Percentiles rank a stretch among this genome's conserved stretches.
Evolutionary conservation across 1,140 invertebrate genomes (phyloP).

Genomic region (Cyphomyrmex costatus): DNA sequence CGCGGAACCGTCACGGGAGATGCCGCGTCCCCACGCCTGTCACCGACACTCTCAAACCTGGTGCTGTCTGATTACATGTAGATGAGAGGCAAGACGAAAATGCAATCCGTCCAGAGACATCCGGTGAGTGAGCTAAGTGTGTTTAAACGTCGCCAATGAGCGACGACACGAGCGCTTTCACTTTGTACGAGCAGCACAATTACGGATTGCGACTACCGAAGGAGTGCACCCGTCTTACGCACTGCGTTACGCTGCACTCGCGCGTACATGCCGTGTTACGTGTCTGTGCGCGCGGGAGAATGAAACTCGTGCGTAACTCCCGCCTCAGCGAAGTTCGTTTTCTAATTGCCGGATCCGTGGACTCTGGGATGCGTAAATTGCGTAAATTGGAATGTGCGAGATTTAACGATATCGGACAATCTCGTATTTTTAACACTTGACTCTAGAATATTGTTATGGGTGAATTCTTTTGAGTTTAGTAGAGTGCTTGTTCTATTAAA

Average conservation of each 20-base stretch:
- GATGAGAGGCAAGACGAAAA: conserved; percentile 84
- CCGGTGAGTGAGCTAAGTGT: conserved; percentile 82
- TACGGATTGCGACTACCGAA: conserved; percentile 33
- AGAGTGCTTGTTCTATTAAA: too few relatives aligned
- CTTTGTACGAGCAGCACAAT: conserved; percentile 69
- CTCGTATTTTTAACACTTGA: too few relatives aligned
- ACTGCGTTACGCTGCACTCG: conserved; percentile 56
- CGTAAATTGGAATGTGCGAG: not conserved
- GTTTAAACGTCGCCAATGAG: conserved; percentile 74
- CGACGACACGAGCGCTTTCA: conserved; percentile 77
- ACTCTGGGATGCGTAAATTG: not conserved
- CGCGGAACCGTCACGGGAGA: not conserved
- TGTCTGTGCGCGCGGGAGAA: conserved; percentile 28
- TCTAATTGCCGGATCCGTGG: not conserved
- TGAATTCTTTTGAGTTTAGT: too few relatives aligned
- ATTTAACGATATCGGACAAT: too few relatives aligned
- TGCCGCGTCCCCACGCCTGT: not conserved
- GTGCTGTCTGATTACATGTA: conserved; percentile 79
- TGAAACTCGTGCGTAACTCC: conserved; percentile 34
- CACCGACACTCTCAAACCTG: conserved; percentile 69
- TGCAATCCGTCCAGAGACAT: conserved; percentile 80
- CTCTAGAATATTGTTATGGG: too few relatives aligned
- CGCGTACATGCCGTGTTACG: conserved; percentile 21
- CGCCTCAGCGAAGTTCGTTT: conserved; percentile 42
- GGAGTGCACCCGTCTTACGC: conserved; percentile 58